Base-by-base conservation (phyloP, 2,797 vertebrate species). In the Jordanella pulchra region DNA sequence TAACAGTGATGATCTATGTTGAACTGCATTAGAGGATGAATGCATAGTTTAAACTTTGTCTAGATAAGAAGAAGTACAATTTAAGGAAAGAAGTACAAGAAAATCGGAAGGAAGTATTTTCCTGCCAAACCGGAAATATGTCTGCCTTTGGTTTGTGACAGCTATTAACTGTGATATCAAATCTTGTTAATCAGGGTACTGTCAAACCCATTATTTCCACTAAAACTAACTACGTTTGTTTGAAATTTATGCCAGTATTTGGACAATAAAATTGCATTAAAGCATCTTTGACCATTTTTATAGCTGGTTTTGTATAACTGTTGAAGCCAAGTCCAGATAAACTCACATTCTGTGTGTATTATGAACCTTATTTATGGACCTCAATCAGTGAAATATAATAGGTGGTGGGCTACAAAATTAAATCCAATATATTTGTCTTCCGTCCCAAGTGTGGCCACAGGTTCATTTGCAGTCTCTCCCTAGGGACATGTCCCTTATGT, bases 391-490 rank as follows among this genome's bases (percentile, higher is more conserved):
- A 77, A 50, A 69, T 58, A 39, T 39, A 39, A 7, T 39, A 64
- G 48, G 45, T 61, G 28, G 51, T 25, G 69, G 35, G n/a, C 58
- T 28, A 75, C 56, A 45, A 48, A 44, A 67, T 54, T 35, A 67
- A 77, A n/a, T 32, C 72, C 21, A 53, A 51, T 71, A 65, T 71
- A 45, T 18, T 30, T 50, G 12, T 44, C 30, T 65, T 73, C 15
- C 14, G 72, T 84, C 84, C 63, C 87, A 88, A 83, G 81, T 91
- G 84, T 79, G 69, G 75, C 68, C 87, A 66, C 85, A 79, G 80
- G 77, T 86, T 90, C 65, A 89, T 89, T 85, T 88, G 78, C 58
- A 69, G 61, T 47, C 47, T 67, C 13, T 84, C 86, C 65, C 86
- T 42, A 17, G 81, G 75, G 86, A 87, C n/a, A 1, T 71, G 78